Base-by-base conservation (phyloP, 2,797 vertebrate species). In the Arrhamphus sclerolepis region DNA sequence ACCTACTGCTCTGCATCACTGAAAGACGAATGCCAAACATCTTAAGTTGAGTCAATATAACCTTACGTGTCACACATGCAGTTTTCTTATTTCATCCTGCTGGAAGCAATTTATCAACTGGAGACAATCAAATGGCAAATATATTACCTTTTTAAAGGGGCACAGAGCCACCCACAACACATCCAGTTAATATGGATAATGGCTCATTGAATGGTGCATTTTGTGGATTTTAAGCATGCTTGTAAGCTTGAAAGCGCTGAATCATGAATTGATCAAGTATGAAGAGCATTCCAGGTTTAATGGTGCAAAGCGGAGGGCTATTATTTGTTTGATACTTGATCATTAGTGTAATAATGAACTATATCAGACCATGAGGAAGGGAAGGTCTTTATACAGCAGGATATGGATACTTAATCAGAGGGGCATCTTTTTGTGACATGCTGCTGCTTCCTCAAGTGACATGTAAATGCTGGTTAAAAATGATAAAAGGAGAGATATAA, bases 71-170 rank as follows among this genome's bases (percentile, higher is more conserved):
- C 83, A 89, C 83, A 84, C 83, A 77, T 80, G 73, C 82, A 84
- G 87, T 91, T 91, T 91, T 88, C 87, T 88, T 56, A 84, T 87
- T 91, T 89, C 84, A 78, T 85, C n/a, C n/a, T n/a, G 86, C 88
- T 92, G 92, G 91, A 92, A 92, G 88, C 83, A 92, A 93, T 93
- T 93, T 93, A 91, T 93, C 91, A 93, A 90, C 87, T 90, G 80
- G 89, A 91, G 89, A 89, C 87, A 85, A 91, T 93, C 93, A 93
- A 93, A 93, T 81, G 82, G 85, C 80, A 87, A 89, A 89, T 87
- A 85, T 87, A 92, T 92, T 92, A 92, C 93, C 89, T 91, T 93
- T 92, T 92, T 90, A 92, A 92, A 91, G 91, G 90, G 87, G 88
- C 89, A 83, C 83, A 82, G 86, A 92, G 79, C 86, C 87, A 87